Evolutionary conservation across 2,888 invertebrate species (phyloP), one percentile per base, ranked within the genome.

Genomic region (Heliconius sara): DNA sequence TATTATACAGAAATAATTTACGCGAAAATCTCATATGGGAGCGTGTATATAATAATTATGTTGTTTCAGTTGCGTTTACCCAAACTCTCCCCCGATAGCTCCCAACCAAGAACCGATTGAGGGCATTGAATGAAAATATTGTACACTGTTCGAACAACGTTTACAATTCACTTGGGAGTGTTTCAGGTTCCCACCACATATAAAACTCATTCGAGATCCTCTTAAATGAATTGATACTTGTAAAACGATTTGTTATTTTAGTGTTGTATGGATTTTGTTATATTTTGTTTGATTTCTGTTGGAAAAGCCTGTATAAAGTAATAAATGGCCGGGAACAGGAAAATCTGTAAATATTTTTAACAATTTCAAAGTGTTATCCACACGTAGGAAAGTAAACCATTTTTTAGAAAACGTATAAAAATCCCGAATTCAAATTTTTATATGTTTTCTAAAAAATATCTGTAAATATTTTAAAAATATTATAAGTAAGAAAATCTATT

Each of bases 11-110:
- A 70, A 70, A 70, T 39, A 68, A 60, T 52, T 77, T 60, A 72
- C 34, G 63, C n/a, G 68, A 73, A 63, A 74, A 47, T 63, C 60
- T 75, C 47, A 16, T 16, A 68, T 90, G 90, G 88, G 88, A 84
- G 79, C 34, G 16, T 73, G 73, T 60, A 73, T 73, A 39, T 73
- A 60, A 60, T 73, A 73, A 73, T 73, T 34, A 60, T 80, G 85
- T 82, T 86, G 88, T 87, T 88, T 88, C 68, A 70, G 68, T 92
- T 90, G 88, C 86, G 88, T 88, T 89, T 89, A 91, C 91, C 92
- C 91, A 92, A 93, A 93, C 89, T 91, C 87, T 93, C 93, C 93
- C 93, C 82, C 80, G 91, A 84, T 89, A 89, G 84, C 84, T 86
- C 84, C 87, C 87, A 87, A 88, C 87, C 87, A 83, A 86, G 87